Evolutionary conservation across 1,140 invertebrate genomes (phyloP).

Genomic region (Sycobia sp.): DNA sequence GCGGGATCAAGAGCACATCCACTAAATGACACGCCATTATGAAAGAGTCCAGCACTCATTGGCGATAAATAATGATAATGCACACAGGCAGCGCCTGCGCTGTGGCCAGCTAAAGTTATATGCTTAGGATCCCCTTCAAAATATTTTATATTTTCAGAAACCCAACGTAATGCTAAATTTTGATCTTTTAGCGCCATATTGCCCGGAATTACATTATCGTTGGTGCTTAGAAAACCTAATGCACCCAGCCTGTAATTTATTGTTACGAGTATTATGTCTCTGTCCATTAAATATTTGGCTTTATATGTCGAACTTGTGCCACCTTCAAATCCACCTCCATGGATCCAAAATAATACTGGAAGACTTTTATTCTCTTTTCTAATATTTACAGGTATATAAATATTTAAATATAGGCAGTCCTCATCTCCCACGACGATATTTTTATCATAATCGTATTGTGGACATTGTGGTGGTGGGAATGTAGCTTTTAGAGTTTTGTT

Average conservation of each 20-base stretch:
- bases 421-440: no score
- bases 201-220: slow-evolving; percentile 62
- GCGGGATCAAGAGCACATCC: slow-evolving; percentile 65
- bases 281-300: no score
- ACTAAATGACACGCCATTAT: slow-evolving; percentile 73
- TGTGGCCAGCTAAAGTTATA: slow-evolving; percentile 61
- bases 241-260: slow-evolving; percentile 54
- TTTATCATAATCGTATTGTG: no score
- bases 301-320: not conserved
- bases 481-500: no score
- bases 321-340: slow-evolving; percentile 4
- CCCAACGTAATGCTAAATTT: slow-evolving; percentile 64
- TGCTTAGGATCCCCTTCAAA: slow-evolving; percentile 63
- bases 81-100: slow-evolving; percentile 63
- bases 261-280: slow-evolving; percentile 63
- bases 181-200: slow-evolving; percentile 70
- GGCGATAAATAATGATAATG: no score
- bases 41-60: no score
- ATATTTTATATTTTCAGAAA: slow-evolving; percentile 61
- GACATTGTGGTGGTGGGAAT: no score
- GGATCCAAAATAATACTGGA: slow-evolving; percentile 1
- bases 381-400: not conserved
- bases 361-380: not conserved
- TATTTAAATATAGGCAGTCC: no score
- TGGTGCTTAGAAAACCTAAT: slow-evolving; percentile 48